Percentiles rank a stretch among this genome's conserved stretches.
Evolutionary conservation across 2,888 invertebrate species (phyloP).

Genomic region (Sesia bembeciformis): DNA sequence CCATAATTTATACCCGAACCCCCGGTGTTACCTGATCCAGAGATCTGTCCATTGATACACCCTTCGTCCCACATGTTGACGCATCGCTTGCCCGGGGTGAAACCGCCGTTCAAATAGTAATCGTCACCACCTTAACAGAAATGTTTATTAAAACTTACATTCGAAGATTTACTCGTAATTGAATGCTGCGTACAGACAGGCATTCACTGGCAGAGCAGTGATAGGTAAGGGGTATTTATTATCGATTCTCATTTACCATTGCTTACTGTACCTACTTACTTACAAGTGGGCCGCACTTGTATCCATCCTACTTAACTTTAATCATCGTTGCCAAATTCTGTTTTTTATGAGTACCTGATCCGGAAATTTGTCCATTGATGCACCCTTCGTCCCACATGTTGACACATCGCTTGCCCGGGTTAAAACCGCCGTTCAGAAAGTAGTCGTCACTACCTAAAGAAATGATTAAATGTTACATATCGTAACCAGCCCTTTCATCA

Average conservation of each 20-base stretch:
- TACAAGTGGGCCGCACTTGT: too few relatives aligned
- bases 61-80: conserved; percentile 71
- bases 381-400: conserved; percentile 64
- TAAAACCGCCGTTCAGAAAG: conserved; percentile 23
- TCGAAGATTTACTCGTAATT: too few relatives aligned
- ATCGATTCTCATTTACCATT: too few relatives aligned
- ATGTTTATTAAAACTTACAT: too few relatives aligned
- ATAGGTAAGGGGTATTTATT: too few relatives aligned
- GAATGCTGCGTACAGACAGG: too few relatives aligned
- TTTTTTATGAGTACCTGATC: conserved; percentile 29
- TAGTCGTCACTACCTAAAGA: conserved; percentile 20
- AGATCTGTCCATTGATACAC: conserved; percentile 60
- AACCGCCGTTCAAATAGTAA: conserved; percentile 41
- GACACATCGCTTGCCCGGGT: conserved; percentile 29
- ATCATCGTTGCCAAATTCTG: too few relatives aligned
- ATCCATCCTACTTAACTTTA: too few relatives aligned
- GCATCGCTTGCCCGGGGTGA: conserved; percentile 62
- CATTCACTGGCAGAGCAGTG: too few relatives aligned
- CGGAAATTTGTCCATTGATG: conserved; percentile 44
- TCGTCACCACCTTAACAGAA: conserved; percentile 37
- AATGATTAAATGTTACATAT: background rate
- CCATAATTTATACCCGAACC: too few relatives aligned
- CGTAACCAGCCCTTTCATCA: too few relatives aligned
- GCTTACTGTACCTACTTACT: too few relatives aligned
- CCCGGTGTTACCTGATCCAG: conserved; percentile 45